Conservation (phyloP, 2,113 vertebrate species). For the Coryphaenoides rupestris region DNA sequence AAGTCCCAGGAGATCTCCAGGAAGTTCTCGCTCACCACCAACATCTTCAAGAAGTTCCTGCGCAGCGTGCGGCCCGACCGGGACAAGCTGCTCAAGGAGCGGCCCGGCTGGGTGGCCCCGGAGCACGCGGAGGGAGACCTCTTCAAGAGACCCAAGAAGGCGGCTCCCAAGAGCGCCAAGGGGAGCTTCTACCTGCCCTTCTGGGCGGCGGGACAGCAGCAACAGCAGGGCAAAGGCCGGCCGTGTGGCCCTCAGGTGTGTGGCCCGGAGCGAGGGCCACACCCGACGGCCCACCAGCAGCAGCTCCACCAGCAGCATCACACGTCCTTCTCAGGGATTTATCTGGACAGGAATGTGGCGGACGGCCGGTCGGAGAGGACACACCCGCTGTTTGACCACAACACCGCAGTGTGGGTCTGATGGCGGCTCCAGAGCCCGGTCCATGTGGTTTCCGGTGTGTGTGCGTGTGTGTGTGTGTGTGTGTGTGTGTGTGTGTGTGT, state of each 20-base stretch:
- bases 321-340: conserved; percentile 63
- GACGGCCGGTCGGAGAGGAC: conserved; percentile 59
- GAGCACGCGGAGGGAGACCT: conserved; percentile 70
- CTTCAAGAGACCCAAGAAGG: conserved; percentile 84
- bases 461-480: conserved; percentile 10
- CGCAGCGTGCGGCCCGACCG: conserved; percentile 88
- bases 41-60: conserved; percentile 94
- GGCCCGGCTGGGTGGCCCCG: conserved; percentile 83
- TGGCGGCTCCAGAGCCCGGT: conserved; percentile 13
- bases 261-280: conserved; percentile 41
- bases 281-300: conserved; percentile 19
- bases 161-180: conserved; percentile 71
- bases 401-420: conserved; percentile 96
- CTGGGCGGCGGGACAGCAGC: conserved; percentile 59
- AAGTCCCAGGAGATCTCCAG: conserved; percentile 85
- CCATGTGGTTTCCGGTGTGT: conserved; percentile 33
- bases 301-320: conserved; percentile 49
- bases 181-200: conserved; percentile 82
- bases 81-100: conserved; percentile 90
- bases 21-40: conserved; percentile 89
- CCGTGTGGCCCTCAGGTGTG: conserved; percentile 48
- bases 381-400: conserved; percentile 86
- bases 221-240: conserved; percentile 69
- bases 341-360: conserved; percentile 55
- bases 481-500: neutral